Base-by-base conservation (phyloP, 2,113 vertebrate genomes). In the Notarius quadriscutis region DNA sequence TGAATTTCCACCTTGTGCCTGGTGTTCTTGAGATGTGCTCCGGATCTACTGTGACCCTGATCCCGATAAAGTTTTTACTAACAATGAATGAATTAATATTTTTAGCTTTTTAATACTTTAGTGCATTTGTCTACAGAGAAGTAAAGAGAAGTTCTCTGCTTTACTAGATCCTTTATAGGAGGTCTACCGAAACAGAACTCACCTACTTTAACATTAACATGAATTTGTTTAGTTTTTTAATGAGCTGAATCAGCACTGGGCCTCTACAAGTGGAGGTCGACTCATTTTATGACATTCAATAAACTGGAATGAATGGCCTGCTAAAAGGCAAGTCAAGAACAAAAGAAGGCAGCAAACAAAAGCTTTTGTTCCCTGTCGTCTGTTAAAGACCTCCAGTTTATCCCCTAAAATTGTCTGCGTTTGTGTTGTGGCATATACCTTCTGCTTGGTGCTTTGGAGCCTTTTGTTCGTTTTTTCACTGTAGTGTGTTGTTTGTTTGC, bases 271-370 rank as follows among this genome's bases (percentile, higher is more conserved):
- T 55, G 10, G 50, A 71, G 50, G 18, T n/a, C 75, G 63, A 84
- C 84, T 85, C 72, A 88, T 88, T 83, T 83, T 86, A 83, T 83
- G 86, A 30, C 27, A 86, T 51, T 86, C 74, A 57, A 3, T 85
- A 67, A 62, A 84, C 84, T 87, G 7, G 75, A 71, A 22, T 81
- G 53, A 79, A 65, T 84, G 48, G 63, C 51, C 63, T 82, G 57
- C 53, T 86, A 72, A 83, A 83, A 63, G 69, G 57, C 80, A 87
- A 67, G 11, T 14, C 48, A 25, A 34, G 14, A 63, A 67, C 71
- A 87, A 87, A 86, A 62, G 77, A 84, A 85, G 34, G 48, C 63
- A 69, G 72, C 60, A 60, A 79, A 30, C 72, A 62, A 53, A 69
- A 78, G 74, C 72, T 71, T 78, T 86, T 88, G 67, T 86, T 86